Evolutionary conservation across 1,140 invertebrate genomes (phyloP), one percentile per base, ranked within the genome.

Genomic region (Eueides isabella): DNA sequence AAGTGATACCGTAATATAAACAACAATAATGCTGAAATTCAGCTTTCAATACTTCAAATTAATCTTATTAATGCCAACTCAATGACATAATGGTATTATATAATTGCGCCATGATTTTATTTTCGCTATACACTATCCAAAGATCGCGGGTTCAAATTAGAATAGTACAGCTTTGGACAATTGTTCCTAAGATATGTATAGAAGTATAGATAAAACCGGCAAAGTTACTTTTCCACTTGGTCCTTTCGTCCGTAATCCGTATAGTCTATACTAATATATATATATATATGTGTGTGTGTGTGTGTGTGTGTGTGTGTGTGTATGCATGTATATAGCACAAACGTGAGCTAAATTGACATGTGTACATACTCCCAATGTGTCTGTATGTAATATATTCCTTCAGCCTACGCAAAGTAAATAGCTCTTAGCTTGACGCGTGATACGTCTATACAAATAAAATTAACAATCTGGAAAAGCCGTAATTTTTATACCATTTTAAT

Each of bases 361-460:
- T 55, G 26, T 12, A 23, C n/a, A 55, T 12, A 12, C 5, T 11
- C 12, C 5, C n/a, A n/a, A n/a, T n/a, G n/a, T n/a, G n/a, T n/a
- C n/a, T n/a, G n/a, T n/a, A n/a, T n/a, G 26, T 55, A 55, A 55
- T 23, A 11, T 55, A 55, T 55, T 55, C 48, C 23, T 55, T 55
- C 48, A 26, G 11, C 48, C 23, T 55, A 2, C 48, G 19, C 12
- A 12, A 26, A 55, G 48, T 55, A 55, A 55, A 55, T 12, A 55
- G 48, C 19, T 55, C 7, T n/a, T 55, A 26, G 48, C 5, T 7
- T n/a, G 48, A 55, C 11, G 48, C 48, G 48, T 55, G 48, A 55
- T 6, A 23, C 11, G 48, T 55, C 48, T 55, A 55, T 26, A 12
- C 23, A 55, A 55, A 55, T 11, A 26, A 26, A 55, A 55, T 55